Evolutionary conservation across 2,888 invertebrate species (phyloP).

Genomic region (Norana najaformis): DNA sequence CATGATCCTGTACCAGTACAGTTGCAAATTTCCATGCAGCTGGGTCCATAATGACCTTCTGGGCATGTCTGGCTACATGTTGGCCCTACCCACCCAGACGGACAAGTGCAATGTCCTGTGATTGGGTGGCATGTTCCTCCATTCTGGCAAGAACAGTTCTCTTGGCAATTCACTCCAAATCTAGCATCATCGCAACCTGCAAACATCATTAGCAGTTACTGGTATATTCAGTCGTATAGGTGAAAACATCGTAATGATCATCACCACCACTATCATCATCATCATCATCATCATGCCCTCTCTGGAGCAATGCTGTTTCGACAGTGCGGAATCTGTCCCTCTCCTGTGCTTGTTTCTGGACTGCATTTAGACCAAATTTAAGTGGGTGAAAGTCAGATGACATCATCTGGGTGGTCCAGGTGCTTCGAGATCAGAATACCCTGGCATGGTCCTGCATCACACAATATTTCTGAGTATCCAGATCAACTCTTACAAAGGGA

Average conservation of each 20-base stretch:
- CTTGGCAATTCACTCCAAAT: slow-evolving; percentile 66
- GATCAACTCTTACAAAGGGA: no score
- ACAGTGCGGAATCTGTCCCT: neutral
- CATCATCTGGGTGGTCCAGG: no score
- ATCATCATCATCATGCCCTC: no score
- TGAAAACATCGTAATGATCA: no score
- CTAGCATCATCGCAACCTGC: slow-evolving; percentile 68
- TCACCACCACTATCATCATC: no score
- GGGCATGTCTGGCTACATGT: slow-evolving; percentile 61
- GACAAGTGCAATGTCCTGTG: slow-evolving; percentile 45
- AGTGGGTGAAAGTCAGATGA: no score
- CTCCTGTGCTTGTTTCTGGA: no score
- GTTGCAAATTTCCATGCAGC: slow-evolving; percentile 63
- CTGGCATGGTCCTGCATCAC: no score
- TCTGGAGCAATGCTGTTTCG: neutral
- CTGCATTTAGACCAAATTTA: no score
- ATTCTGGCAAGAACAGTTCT: slow-evolving; percentile 60
- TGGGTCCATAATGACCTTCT: slow-evolving; percentile 62
- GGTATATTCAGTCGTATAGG: no score
- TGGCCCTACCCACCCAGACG: slow-evolving; percentile 61
- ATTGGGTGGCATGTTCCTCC: slow-evolving; percentile 22
- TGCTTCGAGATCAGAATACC: no score
- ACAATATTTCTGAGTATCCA: no score
- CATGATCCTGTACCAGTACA: slow-evolving; percentile 64
- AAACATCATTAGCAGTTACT: neutral